Conservation (phyloP, 2,113 vertebrate species). For the Laticauda laticaudata region DNA sequence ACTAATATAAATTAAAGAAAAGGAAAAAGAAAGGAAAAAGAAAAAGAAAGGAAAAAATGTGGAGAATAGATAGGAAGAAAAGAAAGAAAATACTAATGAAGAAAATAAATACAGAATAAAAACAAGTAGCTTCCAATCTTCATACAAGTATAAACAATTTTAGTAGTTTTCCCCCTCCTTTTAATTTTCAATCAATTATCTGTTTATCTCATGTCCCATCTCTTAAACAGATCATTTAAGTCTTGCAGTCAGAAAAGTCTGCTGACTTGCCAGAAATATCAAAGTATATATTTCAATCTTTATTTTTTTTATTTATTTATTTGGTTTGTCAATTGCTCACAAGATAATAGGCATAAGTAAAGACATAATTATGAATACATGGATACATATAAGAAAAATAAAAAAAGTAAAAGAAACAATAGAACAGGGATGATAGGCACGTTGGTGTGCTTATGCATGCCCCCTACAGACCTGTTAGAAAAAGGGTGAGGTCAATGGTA, state of each 20-base stretch:
- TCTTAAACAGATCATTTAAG: neutral
- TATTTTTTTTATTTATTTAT: neutral
- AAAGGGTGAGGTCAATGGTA: too few species aligned
- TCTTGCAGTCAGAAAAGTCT: neutral
- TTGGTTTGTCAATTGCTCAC: too few species aligned
- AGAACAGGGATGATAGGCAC: too few species aligned
- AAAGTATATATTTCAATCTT: neutral
- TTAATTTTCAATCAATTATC: neutral
- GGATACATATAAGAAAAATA: too few species aligned
- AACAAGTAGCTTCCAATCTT: neutral
- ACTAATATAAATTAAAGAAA: neutral
- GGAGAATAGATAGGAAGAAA: neutral
- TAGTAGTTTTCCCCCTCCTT: too few species aligned
- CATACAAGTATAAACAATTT: neutral
- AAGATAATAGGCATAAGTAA: too few species aligned
- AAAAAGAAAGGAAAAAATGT: neutral
- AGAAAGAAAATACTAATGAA: neutral
- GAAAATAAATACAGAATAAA: neutral
- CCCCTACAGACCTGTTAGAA: too few species aligned
- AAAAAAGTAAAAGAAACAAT: too few species aligned
- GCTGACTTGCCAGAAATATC: neutral
- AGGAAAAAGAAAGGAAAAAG: neutral
- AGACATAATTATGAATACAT: too few species aligned
- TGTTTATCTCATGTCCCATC: neutral
- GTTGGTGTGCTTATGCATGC: too few species aligned